Evolutionary conservation across 2,113 vertebrate genomes (phyloP), one percentile per base, ranked within the genome.

Genomic region (Lepisosteus osseus): DNA sequence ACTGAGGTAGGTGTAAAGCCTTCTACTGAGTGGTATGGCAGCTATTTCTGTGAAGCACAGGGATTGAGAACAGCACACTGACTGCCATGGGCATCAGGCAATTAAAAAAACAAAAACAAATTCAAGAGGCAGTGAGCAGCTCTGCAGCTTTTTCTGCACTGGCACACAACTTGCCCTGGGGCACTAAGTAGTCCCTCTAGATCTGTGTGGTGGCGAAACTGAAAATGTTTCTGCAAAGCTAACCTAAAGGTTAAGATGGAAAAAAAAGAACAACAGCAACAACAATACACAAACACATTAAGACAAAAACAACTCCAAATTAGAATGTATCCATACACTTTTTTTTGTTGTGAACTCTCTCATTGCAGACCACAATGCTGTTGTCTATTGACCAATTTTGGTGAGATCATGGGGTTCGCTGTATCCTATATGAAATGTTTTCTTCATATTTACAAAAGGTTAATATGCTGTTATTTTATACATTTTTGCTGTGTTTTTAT

Each of bases 141-240:
- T 51, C 47, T 51, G 47, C 9, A 51, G 47, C 1, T 9, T 51
- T 5, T 51, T 51, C 9, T 6, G 47, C 5, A 51, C 47, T 51
- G 5, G 5, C 47, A 51, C 9, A 51, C 3, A 43, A 13, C 12
- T 6, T 65, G 14, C 42, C 63, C 42, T 14, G 4, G 43, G 63
- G 5, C 42, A 43, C 41, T 65, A 9, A 6, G 47, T 9, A 51
- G 63, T 65, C 63, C 64, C 64, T 41, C 42, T 3, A 66, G 13
- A 47, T 7, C 3, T 12, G 14, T 66, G 44, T n/a, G 5, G n/a
- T 15, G 40, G 43, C 64, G 82, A 79, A 82, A 78, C 76, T 74
- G 67, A 81, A 70, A 74, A 83, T 81, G 78, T 74, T 78, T 85
- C 76, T 76, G 71, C 80, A 84, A 83, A 81, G 80, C 76, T 79